These are phyloP conservation scores for Poecilia picta DNA, from an alignment of 2,797 vertebrate species.

Conservation along the genomic window DNA sequence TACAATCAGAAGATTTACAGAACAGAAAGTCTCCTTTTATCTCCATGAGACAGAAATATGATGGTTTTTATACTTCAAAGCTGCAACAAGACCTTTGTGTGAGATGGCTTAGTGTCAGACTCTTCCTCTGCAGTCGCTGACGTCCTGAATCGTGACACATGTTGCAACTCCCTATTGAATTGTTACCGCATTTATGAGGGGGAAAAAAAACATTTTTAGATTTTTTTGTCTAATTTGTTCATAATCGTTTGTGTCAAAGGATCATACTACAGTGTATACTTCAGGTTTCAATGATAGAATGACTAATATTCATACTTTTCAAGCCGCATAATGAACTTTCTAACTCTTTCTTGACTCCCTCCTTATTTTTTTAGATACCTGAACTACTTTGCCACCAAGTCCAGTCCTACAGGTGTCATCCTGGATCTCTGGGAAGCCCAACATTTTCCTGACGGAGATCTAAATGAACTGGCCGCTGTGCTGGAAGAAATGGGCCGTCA, in stretches of 20 bases:
- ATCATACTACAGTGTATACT: too few relatives aligned
- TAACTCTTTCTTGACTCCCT: neutral
- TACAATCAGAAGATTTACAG: slow-evolving; percentile 53
- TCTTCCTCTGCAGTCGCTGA: slow-evolving; percentile 32
- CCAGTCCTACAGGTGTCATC: slow-evolving; percentile 96
- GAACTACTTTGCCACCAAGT: slow-evolving; percentile 99
- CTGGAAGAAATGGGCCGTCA: slow-evolving; percentile 98
- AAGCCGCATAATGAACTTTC: neutral
- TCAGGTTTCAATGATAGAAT: too few relatives aligned
- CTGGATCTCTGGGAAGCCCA: slow-evolving; percentile 98
- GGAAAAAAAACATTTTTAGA: neutral
- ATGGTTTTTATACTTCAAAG: slow-evolving; percentile 56
- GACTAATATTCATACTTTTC: neutral
- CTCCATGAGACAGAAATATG: slow-evolving; percentile 39
- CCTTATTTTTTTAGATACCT: slow-evolving; percentile 85
- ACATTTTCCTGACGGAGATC: slow-evolving; percentile 96
- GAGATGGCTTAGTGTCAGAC: slow-evolving; percentile 43
- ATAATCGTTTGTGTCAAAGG: neutral
- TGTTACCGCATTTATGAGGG: slow-evolving; percentile 2
- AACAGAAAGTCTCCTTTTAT: slow-evolving; percentile 54
- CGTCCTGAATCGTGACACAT: slow-evolving; percentile 24
- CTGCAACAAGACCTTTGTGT: slow-evolving; percentile 43
- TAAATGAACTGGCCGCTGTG: slow-evolving; percentile 92
- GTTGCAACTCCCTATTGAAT: slow-evolving; percentile 12
- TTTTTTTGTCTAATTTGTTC: neutral